Evolutionary conservation across 2,113 vertebrate species (phyloP), one percentile per base, ranked within the genome.

Genomic region (Gopherus flavomarginatus): DNA sequence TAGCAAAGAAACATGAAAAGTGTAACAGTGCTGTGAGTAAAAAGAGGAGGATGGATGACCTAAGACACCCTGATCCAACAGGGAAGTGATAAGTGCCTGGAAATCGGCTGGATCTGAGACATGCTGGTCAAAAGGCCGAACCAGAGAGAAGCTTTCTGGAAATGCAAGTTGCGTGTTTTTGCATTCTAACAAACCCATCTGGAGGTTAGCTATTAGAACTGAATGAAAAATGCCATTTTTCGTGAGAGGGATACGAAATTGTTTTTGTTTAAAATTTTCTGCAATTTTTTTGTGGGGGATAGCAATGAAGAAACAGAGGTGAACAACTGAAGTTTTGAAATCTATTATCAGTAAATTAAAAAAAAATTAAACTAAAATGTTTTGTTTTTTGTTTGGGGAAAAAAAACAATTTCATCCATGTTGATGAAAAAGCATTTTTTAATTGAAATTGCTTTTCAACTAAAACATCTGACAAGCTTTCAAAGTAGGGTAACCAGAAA

Each of bases 1-100:
- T 79, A 94, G 94, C 31, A 89, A 90, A 87, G 92, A 87, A 93
- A 96, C 95, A 91, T 47, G 72, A 79, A 31, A 91, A 93, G 86
- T 83, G 81, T 92, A 92, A 92, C 50, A 94, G 86, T 47, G 79
- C 86, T 94, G 89, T 82, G 82, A 94, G 90, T 92, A 83, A 88
- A 78, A 77, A 35, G 56, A n/a, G 82, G 75, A 87, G 27, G 78
- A 78, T 82, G n/a, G 35, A 49, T 54, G 93, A 93, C 38, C 52
- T 72, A 22, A 38, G 21, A 38, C 35, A 72, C 17, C 17, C 35
- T 72, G 69, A 42, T 75, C 22, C 21, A 9, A 75, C 9, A 75
- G 69, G n/a, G 38, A 75, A 38, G 19, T 75, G 21, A 42, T 38
- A 38, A n/a, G 19, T 75, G 38, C 69, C 21, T 75, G 65, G 16